Percentiles rank a stretch among this genome's conserved stretches.
These are phyloP conservation scores for Diprion similis DNA, from an alignment of 1,140 invertebrate genomes.

Conservation along the genomic window DNA sequence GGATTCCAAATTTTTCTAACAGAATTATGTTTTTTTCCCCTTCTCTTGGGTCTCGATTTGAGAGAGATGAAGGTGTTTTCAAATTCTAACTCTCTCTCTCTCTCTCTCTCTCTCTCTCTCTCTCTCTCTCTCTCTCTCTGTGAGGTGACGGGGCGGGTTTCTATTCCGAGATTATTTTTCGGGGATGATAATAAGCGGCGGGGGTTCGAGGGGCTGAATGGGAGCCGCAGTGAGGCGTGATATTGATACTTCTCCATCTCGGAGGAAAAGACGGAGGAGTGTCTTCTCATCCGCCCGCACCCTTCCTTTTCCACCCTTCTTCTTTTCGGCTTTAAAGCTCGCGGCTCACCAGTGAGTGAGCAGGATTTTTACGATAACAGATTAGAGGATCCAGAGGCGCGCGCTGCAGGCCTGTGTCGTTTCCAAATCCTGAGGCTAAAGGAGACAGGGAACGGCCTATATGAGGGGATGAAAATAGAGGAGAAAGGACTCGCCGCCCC, in stretches of 20 bases:
- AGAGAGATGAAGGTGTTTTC: constrained; percentile 16
- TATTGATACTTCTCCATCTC: constrained; percentile 52
- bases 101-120: constrained; percentile 15
- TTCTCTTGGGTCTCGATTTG: constrained; percentile 7
- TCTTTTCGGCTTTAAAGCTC: constrained; percentile 32
- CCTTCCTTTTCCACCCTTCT: constrained; percentile 24
- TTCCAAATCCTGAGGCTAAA: constrained; percentile 9
- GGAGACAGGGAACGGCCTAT: neutral
- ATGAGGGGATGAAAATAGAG: neutral
- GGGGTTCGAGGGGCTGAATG: constrained; percentile 31
- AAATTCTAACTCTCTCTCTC: constrained; percentile 5
- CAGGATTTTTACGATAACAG: constrained; percentile 50
- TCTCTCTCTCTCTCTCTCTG: neutral
- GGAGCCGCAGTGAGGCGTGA: constrained; percentile 48
- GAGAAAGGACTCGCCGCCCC: neutral
- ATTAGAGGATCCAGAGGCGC: constrained; percentile 32
- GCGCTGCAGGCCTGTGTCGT: constrained; percentile 5
- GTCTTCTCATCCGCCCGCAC: constrained; percentile 35
- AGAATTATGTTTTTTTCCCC: neutral
- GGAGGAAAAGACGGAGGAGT: constrained; percentile 31
- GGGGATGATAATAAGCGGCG: constrained; percentile 44
- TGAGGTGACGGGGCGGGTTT: constrained; percentile 26
- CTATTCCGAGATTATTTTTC: constrained; percentile 48
- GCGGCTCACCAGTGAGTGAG: constrained; percentile 36
- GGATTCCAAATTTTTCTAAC: no score